Conservation (phyloP, 2,113 vertebrate genomes). For the Grus americana region DNA sequence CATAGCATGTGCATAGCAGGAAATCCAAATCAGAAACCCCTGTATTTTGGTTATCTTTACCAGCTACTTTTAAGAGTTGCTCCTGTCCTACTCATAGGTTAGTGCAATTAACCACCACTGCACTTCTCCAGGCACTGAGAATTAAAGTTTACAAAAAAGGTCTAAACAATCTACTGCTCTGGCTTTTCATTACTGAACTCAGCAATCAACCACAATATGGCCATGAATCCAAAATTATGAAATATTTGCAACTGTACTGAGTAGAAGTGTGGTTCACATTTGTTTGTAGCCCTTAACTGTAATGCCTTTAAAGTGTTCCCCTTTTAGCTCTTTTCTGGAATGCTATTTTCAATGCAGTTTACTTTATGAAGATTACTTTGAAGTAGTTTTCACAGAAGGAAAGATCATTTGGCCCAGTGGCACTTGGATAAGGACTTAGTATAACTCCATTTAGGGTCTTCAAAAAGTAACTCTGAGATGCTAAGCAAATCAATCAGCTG, state of each 20-base stretch:
- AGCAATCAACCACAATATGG: background rate
- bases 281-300: background rate
- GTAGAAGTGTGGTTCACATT: background rate
- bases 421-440: background rate
- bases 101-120: background rate
- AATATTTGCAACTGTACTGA: background rate
- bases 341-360: background rate
- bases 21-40: background rate
- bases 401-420: slow-evolving; percentile 38
- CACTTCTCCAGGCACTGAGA: background rate
- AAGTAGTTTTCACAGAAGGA: slow-evolving; percentile 42
- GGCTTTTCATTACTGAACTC: background rate
- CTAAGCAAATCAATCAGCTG: slow-evolving; percentile 37
- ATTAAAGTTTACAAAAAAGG: background rate
- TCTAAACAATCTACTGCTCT: background rate
- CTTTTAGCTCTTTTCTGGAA: background rate
- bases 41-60: background rate
- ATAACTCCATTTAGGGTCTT: slow-evolving; percentile 35
- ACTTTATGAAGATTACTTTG: background rate
- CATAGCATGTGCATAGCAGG: background rate
- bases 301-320: background rate
- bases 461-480: background rate
- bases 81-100: background rate
- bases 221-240: background rate
- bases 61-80: background rate